Conservation (phyloP, 23 tunicate species). For the Oikopleura dioica region DNA sequence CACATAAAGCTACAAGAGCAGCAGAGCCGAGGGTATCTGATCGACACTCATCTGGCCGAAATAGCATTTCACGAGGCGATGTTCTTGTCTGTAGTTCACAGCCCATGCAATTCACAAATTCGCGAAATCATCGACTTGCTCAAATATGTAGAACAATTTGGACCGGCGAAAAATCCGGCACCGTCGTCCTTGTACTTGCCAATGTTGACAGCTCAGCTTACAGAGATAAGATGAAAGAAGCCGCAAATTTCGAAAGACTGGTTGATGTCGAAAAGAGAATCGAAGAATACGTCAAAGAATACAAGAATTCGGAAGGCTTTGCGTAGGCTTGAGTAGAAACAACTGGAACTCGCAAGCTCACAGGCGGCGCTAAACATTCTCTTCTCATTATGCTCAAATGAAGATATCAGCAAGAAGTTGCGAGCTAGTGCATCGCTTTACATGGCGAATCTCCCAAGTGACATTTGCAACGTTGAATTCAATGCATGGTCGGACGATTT, state of each 20-base stretch:
- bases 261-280: not conserved
- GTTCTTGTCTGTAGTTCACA: not conserved
- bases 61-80: not conserved
- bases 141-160: not conserved
- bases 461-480: not conserved
- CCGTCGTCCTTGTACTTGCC: not conserved
- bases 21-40: not conserved
- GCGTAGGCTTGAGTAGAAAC: not conserved
- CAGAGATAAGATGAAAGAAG: not conserved
- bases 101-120: not conserved
- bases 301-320: constrained; percentile 1
- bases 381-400: not conserved
- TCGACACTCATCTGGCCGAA: not conserved
- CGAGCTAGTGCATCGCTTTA: not conserved
- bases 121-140: not conserved
- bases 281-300: not conserved
- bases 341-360: not conserved
- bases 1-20: not conserved
- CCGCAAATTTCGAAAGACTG: not conserved
- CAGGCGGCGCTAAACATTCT: not conserved
- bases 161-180: not conserved
- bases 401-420: not conserved
- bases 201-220: not conserved
- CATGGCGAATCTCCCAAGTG: constrained; percentile 2
- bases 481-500: not conserved